Evolutionary conservation across 2,888 invertebrate species (phyloP), one percentile per base, ranked within the genome.

Genomic region (Tiphia femorata): DNA sequence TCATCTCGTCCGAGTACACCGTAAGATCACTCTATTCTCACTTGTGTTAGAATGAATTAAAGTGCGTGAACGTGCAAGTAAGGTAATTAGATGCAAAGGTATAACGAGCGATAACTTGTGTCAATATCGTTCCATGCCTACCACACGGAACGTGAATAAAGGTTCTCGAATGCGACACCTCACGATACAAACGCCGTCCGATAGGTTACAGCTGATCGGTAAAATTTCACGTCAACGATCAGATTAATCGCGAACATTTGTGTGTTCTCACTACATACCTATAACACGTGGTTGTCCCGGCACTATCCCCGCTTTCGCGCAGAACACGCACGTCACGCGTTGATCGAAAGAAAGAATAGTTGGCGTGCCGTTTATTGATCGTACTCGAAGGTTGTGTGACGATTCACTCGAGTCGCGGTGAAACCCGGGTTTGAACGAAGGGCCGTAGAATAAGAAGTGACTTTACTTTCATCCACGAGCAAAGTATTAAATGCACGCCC

Each of bases 261-360:
- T n/a, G 14, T 41, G 21, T n/a, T n/a, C n/a, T n/a, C n/a, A n/a
- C n/a, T n/a, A n/a, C n/a, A n/a, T n/a, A n/a, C n/a, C n/a, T n/a
- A n/a, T n/a, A n/a, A n/a, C n/a, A n/a, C n/a, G n/a, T n/a, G 16
- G 8, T 10, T 25, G 16, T n/a, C 17, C 35, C 19, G 14, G 14
- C 40, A 40, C 27, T 29, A 21, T 10, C 20, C n/a, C 57, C 10
- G 57, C 48, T 54, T 48, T 61, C 54, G 54, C 54, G 61, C 57
- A 57, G 49, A 49, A 54, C 29, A 43, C 48, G 41, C 50, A 33
- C 47, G 49, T 19, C 16, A 44, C 20, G 8, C 21, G 46, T 48
- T 5, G 50, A 62, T 54, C 58, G 59, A 51, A 51, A 62, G 59
- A n/a, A n/a, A n/a, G n/a, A n/a, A n/a, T n/a, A n/a, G n/a, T n/a